Evolutionary conservation across 2,113 vertebrate species (phyloP).

Genomic region (Anser brachyrhynchus): DNA sequence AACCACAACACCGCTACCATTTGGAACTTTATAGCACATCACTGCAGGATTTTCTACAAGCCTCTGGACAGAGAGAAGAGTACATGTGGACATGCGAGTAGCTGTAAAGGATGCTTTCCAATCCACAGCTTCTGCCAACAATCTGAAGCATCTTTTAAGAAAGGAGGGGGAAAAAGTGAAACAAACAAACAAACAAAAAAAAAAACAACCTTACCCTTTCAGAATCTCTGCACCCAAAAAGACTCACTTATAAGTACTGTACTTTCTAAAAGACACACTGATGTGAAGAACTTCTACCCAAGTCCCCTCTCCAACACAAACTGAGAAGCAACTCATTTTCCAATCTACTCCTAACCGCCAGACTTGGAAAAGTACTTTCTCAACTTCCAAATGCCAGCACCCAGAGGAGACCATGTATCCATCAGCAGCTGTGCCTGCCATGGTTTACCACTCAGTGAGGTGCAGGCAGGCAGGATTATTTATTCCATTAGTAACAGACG

Average conservation of each 20-base stretch:
- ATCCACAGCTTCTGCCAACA: neutral
- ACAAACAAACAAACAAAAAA: neutral
- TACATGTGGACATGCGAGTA: fast-evolving
- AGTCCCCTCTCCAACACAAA: neutral
- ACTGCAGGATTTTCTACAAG: neutral
- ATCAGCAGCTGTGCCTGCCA: neutral
- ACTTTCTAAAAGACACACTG: neutral
- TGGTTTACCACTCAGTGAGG: neutral
- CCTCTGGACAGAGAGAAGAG: neutral
- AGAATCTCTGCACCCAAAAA: neutral
- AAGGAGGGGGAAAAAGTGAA: neutral
- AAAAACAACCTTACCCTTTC: neutral
- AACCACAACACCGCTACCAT: neutral
- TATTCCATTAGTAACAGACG: neutral
- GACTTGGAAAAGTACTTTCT: neutral
- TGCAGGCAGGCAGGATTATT: neutral
- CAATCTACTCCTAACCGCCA: neutral
- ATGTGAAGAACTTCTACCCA: neutral
- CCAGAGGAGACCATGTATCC: neutral
- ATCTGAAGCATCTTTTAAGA: neutral
- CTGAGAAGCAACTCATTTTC: neutral
- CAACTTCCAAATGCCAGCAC: neutral
- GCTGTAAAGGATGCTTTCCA: neutral
- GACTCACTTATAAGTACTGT: neutral
- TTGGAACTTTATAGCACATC: neutral